Conservation (phyloP, 1,140 invertebrate species). For the Conus ventricosus region DNA sequence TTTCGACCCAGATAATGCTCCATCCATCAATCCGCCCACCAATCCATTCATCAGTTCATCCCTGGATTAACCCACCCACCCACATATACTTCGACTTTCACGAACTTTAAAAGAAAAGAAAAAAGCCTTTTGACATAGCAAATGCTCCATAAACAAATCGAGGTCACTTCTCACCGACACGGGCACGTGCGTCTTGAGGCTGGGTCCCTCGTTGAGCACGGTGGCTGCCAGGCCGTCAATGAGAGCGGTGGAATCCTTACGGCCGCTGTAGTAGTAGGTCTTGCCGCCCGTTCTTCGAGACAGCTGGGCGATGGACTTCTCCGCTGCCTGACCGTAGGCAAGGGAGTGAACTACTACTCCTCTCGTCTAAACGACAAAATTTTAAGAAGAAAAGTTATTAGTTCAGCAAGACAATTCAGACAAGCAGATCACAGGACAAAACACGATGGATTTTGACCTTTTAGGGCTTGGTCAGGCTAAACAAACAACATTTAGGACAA, state of each 20-base stretch:
- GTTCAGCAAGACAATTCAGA: too few species aligned
- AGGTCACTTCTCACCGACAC: slow-evolving; percentile 28
- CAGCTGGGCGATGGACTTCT: slow-evolving; percentile 46
- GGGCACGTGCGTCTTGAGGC: slow-evolving; percentile 17
- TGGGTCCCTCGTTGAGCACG: slow-evolving; percentile 26
- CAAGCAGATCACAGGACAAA: too few species aligned
- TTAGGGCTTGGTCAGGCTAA: neutral
- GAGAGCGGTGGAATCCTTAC: slow-evolving; percentile 45
- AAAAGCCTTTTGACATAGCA: too few species aligned
- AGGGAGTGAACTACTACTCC: slow-evolving; percentile 52
- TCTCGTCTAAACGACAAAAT: neutral
- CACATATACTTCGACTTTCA: too few species aligned
- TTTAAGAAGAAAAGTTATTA: neutral
- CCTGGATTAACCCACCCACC: too few species aligned
- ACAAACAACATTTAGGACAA: neutral
- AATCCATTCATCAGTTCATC: too few species aligned
- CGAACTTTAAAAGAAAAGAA: too few species aligned
- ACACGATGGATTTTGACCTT: too few species aligned
- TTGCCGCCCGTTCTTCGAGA: slow-evolving; percentile 48
- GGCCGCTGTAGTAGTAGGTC: slow-evolving; percentile 51
- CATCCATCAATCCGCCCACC: too few species aligned
- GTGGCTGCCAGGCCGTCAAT: slow-evolving; percentile 50
- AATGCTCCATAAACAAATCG: too few species aligned
- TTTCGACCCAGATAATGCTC: too few species aligned
- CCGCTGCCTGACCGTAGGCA: slow-evolving; percentile 51